A percentile compares a stretch with the other conserved stretches of the same genome.
Conservation (phyloP, 2,797 vertebrate species). For the Poecile montanus region DNA sequence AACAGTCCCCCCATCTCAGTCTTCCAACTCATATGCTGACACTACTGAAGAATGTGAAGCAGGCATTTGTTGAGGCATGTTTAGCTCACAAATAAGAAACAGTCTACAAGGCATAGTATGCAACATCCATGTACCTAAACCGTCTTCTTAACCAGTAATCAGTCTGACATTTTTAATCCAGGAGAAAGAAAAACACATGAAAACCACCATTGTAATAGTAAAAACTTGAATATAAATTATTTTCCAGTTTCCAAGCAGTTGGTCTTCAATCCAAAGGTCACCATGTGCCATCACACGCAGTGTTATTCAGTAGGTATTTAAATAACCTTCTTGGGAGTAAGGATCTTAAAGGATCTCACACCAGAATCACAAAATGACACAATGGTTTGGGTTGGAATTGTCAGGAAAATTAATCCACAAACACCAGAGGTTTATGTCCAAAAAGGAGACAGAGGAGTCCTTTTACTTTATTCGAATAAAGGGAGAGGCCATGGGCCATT, state of each 20-base stretch:
- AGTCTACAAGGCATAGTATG: not conserved
- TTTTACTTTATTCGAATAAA: no score
- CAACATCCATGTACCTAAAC: not conserved
- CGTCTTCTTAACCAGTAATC: not conserved
- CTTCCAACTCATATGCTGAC: not conserved
- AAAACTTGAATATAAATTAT: not conserved
- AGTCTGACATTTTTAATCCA: not conserved
- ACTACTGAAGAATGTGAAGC: not conserved
- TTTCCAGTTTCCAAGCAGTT: not conserved
- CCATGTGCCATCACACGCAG: fast-evolving
- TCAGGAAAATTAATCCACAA: no score
- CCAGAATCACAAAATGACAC: not conserved
- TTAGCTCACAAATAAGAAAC: not conserved
- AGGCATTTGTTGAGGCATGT: not conserved
- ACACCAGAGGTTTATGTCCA: no score
- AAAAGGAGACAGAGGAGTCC: no score
- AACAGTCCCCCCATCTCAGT: not conserved
- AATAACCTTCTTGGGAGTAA: not conserved
- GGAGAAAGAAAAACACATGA: not conserved
- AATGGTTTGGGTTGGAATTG: not conserved
- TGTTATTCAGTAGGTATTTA: not conserved
- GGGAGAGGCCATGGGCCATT: no score
- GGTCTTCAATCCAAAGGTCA: not conserved
- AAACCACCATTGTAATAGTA: fast-evolving
- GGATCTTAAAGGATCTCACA: not conserved